Evolutionary conservation across 2,888 invertebrate genomes (phyloP).

Genomic region (Athalia rosae): DNA sequence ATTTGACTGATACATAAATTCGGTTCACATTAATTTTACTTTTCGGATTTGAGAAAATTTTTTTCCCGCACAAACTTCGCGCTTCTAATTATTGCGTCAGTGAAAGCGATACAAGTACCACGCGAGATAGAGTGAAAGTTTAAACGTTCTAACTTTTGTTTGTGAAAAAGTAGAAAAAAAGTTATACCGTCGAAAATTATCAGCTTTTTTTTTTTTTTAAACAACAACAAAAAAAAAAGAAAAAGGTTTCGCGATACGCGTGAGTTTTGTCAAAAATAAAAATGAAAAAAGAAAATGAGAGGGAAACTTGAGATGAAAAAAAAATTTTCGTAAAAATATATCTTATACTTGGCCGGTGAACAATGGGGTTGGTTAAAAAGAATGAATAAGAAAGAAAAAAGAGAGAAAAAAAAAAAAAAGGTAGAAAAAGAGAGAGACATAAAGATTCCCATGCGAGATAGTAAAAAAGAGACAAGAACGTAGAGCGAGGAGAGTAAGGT

Average conservation of each 20-base stretch:
- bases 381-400: no score
- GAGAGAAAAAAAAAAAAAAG: no score
- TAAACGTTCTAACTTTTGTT: no score
- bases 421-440: background rate
- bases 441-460: slow-evolving; percentile 27
- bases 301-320: background rate
- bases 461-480: slow-evolving; percentile 17
- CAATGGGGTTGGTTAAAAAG: background rate
- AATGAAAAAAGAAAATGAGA: background rate
- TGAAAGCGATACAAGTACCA: background rate
- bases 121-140: background rate
- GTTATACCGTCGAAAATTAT: no score
- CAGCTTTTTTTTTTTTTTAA: no score
- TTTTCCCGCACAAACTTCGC: background rate
- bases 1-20: no score
- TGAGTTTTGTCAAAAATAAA: background rate
- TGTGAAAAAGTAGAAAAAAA: no score
- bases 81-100: background rate
- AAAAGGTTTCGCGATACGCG: no score
- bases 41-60: background rate
- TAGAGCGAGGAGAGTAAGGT: background rate
- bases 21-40: background rate
- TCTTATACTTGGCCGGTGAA: slow-evolving; percentile 16
- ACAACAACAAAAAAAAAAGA: no score
- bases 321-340: slow-evolving; percentile 13